phyloP scores from a whole-genome alignment of 1,140 invertebrate species.

The Solen grandis region DNA sequence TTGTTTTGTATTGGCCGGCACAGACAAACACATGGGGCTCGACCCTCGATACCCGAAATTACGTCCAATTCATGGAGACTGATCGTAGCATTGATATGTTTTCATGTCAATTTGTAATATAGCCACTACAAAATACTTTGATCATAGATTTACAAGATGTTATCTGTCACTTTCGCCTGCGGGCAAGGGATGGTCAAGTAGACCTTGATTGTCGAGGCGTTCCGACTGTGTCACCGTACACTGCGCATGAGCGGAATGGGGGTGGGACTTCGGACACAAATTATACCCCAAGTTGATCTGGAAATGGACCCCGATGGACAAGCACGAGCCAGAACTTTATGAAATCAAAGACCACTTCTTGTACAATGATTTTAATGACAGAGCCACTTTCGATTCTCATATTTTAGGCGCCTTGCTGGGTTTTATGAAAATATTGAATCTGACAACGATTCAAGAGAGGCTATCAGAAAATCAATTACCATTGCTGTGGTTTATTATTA shows the following conservation, averaged over 20 bases:
- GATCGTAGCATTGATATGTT: conserved; percentile 52
- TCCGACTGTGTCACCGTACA: not conserved
- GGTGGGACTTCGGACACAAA: not conserved
- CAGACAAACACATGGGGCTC: conserved; percentile 41
- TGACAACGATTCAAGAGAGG: too few species aligned
- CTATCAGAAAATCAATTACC: too few species aligned
- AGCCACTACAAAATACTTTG: conserved; percentile 37
- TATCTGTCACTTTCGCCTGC: conserved; percentile 41
- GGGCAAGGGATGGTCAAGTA: conserved; percentile 26
- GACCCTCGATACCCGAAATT: conserved; percentile 46
- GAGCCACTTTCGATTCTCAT: not conserved
- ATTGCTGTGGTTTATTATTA: too few species aligned
- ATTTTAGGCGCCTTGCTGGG: not conserved
- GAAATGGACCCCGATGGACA: not conserved
- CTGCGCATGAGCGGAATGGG: not conserved
- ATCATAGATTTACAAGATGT: conserved; percentile 46
- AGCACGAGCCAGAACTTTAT: not conserved
- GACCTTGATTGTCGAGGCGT: not conserved
- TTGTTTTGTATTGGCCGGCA: conserved; percentile 52
- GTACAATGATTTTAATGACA: not conserved
- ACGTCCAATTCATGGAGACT: conserved; percentile 46
- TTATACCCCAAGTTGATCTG: not conserved
- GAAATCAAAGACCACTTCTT: not conserved
- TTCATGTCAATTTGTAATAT: conserved; percentile 57
- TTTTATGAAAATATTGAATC: too few species aligned